Evolutionary conservation across 2,797 vertebrate species (phyloP).

Genomic region (Urosaurus nigricauda): DNA sequence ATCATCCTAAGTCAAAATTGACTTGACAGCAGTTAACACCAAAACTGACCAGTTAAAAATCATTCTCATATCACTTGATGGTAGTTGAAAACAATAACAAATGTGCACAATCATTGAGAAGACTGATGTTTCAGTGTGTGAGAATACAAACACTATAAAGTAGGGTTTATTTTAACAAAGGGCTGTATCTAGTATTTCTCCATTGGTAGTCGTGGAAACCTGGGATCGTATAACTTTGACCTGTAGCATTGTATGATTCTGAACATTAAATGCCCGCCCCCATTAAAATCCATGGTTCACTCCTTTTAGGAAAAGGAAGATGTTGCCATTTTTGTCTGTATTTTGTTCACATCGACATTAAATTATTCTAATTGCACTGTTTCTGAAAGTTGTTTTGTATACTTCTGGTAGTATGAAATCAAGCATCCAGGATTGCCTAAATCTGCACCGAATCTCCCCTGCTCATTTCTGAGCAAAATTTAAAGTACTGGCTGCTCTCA

Average conservation of each 20-base stretch:
- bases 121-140: background rate
- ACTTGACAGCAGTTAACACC: too few species aligned
- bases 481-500: too few species aligned
- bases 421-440: background rate
- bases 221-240: background rate
- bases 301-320: background rate
- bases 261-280: too few species aligned
- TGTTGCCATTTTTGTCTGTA: background rate
- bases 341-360: background rate
- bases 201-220: background rate
- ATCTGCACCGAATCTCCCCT: too few species aligned
- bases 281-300: too few species aligned
- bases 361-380: background rate
- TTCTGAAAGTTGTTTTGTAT: background rate
- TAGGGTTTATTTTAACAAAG: background rate
- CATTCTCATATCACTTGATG: too few species aligned
- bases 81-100: too few species aligned
- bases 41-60: too few species aligned
- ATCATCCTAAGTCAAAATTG: too few species aligned
- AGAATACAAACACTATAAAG: background rate
- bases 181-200: background rate
- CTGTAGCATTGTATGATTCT: background rate
- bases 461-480: too few species aligned
- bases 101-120: background rate
- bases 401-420: background rate